Conservation (phyloP, 2,797 vertebrate genomes). For the Cuniculus paca region DNA sequence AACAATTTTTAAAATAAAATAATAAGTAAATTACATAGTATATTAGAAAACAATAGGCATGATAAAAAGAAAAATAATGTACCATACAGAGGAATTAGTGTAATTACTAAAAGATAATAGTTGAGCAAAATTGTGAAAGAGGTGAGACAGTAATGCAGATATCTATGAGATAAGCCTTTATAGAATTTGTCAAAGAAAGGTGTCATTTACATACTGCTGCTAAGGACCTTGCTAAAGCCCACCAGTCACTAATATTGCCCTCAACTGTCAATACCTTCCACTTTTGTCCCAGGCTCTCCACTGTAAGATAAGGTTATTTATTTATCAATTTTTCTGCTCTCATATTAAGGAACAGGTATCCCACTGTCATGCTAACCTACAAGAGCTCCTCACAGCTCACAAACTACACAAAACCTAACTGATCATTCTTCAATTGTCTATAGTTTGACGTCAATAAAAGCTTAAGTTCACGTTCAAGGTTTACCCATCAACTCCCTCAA, state of each 20-base stretch:
- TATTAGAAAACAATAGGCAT: neutral
- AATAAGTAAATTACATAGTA: neutral
- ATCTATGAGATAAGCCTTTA: neutral
- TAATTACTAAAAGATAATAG: neutral
- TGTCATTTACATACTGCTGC: neutral
- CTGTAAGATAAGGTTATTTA: accelerated
- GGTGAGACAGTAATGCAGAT: neutral
- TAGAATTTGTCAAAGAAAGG: neutral
- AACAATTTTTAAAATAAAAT: neutral
- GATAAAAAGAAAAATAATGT: neutral
- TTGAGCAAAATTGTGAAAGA: neutral
- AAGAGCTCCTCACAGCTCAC: neutral
- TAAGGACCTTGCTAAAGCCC: neutral
- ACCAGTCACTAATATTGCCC: neutral
- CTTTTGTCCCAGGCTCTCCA: neutral
- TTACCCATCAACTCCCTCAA: neutral
- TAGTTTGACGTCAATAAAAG: neutral
- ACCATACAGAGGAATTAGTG: neutral
- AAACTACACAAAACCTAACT: neutral
- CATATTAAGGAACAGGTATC: neutral
- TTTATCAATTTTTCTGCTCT: neutral
- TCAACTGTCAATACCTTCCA: neutral
- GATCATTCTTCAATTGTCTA: neutral
- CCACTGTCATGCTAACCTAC: no score
- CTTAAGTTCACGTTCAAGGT: neutral